phyloP scores from a whole-genome alignment of 2,113 vertebrate genomes.

The Turdus rufiventris region DNA sequence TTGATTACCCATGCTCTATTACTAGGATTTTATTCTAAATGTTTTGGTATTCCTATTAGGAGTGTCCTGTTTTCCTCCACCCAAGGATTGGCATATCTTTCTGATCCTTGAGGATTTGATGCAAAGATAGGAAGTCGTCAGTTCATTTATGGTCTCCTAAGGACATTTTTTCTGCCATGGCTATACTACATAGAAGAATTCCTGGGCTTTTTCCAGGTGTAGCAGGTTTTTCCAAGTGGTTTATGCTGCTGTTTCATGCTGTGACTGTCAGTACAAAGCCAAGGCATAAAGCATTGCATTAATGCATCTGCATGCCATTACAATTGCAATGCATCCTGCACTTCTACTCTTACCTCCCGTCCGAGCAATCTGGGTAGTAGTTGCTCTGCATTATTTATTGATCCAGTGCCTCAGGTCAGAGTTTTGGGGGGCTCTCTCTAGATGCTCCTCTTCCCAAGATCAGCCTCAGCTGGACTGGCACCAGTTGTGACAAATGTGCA shows the following conservation, averaged over 20 bases:
- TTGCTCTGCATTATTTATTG: background rate
- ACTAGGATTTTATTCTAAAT: background rate
- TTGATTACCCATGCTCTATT: background rate
- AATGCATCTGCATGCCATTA: background rate
- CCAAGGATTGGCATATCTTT: background rate
- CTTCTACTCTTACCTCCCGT: background rate
- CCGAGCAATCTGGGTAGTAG: background rate
- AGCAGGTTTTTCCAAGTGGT: background rate
- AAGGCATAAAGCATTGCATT: background rate
- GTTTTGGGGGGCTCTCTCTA: background rate
- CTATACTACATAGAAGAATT: background rate
- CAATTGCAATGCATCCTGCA: background rate
- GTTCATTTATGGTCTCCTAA: background rate
- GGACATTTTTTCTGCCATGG: background rate
- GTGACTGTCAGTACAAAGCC: background rate
- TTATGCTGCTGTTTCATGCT: background rate
- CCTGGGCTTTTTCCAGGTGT: background rate
- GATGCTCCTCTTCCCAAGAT: background rate
- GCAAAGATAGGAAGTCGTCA: background rate
- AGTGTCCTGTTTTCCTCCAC: background rate
- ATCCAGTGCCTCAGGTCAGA: background rate
- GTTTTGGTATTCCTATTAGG: background rate
- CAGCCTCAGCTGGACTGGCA: background rate
- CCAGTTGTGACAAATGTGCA: background rate
- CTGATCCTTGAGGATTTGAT: background rate